Evolutionary conservation across 2,113 vertebrate genomes (phyloP).

Genomic region (Epinephelus cyanopodus): DNA sequence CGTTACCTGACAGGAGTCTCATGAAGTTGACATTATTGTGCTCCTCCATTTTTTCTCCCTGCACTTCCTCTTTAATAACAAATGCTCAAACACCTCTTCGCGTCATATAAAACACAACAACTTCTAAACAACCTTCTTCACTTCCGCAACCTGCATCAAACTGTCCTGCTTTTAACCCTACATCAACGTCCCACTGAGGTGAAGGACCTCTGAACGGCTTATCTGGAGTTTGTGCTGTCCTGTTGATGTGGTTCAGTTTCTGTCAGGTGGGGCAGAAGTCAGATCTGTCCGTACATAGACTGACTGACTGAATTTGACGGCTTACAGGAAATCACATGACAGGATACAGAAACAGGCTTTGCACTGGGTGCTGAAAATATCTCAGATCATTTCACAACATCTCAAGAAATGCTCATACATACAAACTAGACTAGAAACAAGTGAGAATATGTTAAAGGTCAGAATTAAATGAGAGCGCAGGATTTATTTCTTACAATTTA

Average conservation of each 20-base stretch:
- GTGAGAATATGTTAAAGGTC: not conserved
- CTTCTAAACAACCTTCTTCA: too few species aligned
- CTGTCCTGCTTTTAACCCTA: not conserved
- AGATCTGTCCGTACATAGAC: not conserved
- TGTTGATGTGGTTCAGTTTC: not conserved
- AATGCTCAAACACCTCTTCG: not conserved
- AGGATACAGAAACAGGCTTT: slow-evolving; percentile 45
- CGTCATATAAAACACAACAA: not conserved
- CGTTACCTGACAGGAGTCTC: slow-evolving; percentile 80
- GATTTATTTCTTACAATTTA: not conserved
- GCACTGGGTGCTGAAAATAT: not conserved
- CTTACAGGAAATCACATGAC: slow-evolving; percentile 75
- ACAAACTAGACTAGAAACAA: not conserved
- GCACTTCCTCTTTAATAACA: slow-evolving; percentile 33
- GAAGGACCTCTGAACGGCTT: not conserved
- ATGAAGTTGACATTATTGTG: slow-evolving; percentile 34
- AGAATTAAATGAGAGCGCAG: not conserved
- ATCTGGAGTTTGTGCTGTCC: not conserved
- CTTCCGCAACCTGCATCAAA: slow-evolving; percentile 25
- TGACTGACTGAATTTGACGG: slow-evolving; percentile 18
- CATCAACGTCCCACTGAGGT: not conserved
- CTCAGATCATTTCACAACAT: not conserved
- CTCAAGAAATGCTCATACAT: not conserved
- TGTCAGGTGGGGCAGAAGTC: slow-evolving; percentile 29
- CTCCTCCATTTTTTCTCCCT: slow-evolving; percentile 61